Base-by-base conservation (phyloP, 2,797 vertebrate genomes). In the Threskiornis aethiopicus region DNA sequence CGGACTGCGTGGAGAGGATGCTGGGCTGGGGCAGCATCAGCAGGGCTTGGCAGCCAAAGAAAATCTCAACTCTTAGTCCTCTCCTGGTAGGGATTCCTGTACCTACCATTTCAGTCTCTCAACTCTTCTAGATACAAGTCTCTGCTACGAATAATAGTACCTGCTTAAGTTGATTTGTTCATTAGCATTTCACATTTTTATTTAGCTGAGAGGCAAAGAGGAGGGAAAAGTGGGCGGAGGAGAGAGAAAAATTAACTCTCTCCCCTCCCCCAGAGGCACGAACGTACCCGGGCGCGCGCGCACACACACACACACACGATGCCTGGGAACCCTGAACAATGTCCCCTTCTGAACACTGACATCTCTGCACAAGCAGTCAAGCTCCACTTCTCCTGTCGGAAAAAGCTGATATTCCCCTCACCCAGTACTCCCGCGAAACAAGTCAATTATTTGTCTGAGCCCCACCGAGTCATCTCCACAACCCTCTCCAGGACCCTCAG, bases 371-470 rank as follows among this genome's bases (percentile, higher is more conserved):
- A 94, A 89, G 78, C 94, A 92, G 96, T 93, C 95, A 94, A 90
- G 96, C 89, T 96, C 94, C 92, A 92, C 96, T 96, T 93, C 95
- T 93, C 59, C 81, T 33, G 58, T 42, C 7, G 3, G 94, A 66
- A 93, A 88, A 93, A 76, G 67, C 85, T 52, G 81, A 89, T 91
- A 94, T 81, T 93, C 67, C 65, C 82, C 69, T 96, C 83, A 37
- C 84, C 49, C 33, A 83, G 86, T 42, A 77, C 87, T 95, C 67
- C 59, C 61, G 39, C 13, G 49, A 91, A 96, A 92, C 72, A 92
- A 96, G 89, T 88, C 96, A 95, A 95, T 97, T 96, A 96, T 96
- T 94, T 69, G 69, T 42, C 67, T n/a, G 39, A 95, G 81, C 57
- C 75, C 84, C 89, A 51, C 75, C 83, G 92, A 96, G 89, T 87